phyloP scores from a whole-genome alignment of 2,113 vertebrate genomes.

The Corynorhinus townsendii region DNA sequence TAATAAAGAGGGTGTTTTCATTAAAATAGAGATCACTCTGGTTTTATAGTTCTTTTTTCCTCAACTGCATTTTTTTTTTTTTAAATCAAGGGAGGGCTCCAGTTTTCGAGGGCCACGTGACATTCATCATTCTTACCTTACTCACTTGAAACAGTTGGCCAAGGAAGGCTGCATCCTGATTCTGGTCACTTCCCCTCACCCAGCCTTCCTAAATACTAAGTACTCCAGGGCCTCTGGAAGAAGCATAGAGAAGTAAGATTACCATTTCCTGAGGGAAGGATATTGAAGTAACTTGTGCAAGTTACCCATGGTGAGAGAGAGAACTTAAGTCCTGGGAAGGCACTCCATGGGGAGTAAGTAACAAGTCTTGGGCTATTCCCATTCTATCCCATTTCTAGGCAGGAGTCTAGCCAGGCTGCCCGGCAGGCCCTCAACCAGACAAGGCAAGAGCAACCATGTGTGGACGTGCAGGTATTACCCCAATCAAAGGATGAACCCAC shows the following conservation, averaged over 20 bases:
- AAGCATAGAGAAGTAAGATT: not conserved
- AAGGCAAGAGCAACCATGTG: not conserved
- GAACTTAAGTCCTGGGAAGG: not conserved
- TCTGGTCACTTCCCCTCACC: not conserved
- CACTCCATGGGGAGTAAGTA: not conserved
- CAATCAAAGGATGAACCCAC: not conserved
- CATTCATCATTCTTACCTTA: not conserved
- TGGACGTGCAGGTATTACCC: not conserved
- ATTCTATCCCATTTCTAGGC: not conserved
- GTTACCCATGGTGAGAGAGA: not conserved
- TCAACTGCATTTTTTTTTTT: not conserved
- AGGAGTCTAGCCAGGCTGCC: not conserved
- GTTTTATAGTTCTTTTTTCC: not conserved
- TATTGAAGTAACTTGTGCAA: not conserved
- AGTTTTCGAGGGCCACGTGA: not conserved
- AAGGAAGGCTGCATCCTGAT: not conserved
- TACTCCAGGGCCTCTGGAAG: not conserved
- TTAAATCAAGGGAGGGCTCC: not conserved
- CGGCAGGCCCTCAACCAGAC: not conserved
- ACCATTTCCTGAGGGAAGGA: not conserved
- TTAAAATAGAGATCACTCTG: not conserved
- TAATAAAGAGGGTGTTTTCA: constrained; percentile 22
- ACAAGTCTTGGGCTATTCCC: not conserved
- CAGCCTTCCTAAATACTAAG: not conserved
- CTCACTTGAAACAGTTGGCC: not conserved